A percentile compares a stretch with the other conserved stretches of the same genome.
Evolutionary conservation across 2,113 vertebrate species (phyloP).

Genomic region (Synchiropus splendidus): DNA sequence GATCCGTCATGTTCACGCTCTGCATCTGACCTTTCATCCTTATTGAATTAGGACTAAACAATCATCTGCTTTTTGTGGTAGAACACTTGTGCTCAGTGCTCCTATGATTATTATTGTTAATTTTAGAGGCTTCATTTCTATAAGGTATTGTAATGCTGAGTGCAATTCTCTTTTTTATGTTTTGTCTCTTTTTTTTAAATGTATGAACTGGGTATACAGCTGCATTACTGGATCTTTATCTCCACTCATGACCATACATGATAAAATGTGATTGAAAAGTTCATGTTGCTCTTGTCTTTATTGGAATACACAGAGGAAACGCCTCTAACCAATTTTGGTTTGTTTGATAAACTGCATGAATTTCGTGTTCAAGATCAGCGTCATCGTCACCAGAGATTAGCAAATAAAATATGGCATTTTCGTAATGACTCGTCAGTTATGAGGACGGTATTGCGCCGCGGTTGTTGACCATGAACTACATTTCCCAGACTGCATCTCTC

Average conservation of each 20-base stretch:
- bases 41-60: conserved; percentile 61
- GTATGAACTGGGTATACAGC: conserved; percentile 63
- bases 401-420: too few species aligned
- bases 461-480: not conserved
- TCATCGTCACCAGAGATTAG: too few species aligned
- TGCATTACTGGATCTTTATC: conserved; percentile 67
- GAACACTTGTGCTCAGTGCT: conserved; percentile 52
- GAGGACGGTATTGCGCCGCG: too few species aligned
- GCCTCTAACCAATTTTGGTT: too few species aligned
- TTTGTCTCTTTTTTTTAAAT: conserved; percentile 22
- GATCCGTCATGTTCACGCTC: not conserved
- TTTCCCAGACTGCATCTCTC: not conserved
- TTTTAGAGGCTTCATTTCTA: conserved; percentile 61
- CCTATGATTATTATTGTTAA: conserved; percentile 55
- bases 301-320: too few species aligned
- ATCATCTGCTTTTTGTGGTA: conserved; percentile 56
- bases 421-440: too few species aligned
- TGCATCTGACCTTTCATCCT: conserved; percentile 10
- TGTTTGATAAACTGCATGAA: too few species aligned
- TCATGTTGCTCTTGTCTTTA: conserved; percentile 25
- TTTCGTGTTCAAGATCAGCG: too few species aligned
- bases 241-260: conserved; percentile 63
- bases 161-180: conserved; percentile 42
- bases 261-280: conserved; percentile 62
- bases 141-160: conserved; percentile 60